Evolutionary conservation across 2,888 invertebrate genomes (phyloP).

Genomic region (Drosophila yooni): DNA sequence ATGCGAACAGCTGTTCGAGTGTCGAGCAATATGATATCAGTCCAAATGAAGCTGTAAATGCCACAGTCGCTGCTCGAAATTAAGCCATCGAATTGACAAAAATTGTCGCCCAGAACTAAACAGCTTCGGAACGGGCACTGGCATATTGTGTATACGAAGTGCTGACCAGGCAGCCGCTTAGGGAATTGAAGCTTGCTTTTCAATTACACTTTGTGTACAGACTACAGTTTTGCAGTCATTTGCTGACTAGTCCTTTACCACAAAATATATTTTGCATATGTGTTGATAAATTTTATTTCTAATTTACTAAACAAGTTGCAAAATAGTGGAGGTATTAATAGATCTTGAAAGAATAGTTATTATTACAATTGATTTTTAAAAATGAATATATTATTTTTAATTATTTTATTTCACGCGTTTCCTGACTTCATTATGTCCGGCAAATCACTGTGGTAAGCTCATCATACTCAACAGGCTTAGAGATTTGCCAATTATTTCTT

Average conservation of each 20-base stretch:
- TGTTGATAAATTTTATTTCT: background rate
- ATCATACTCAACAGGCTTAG: background rate
- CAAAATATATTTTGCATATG: background rate
- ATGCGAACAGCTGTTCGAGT: conserved; percentile 22
- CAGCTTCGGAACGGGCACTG: background rate
- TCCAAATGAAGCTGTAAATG: conserved; percentile 30
- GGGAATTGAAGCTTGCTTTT: background rate
- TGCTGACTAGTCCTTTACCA: background rate
- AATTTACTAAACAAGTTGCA: background rate
- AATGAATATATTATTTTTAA: background rate
- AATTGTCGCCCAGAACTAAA: conserved; percentile 10
- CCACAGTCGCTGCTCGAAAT: conserved; percentile 15
- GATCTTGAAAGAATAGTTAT: background rate
- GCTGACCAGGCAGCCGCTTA: background rate
- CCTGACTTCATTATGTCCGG: background rate
- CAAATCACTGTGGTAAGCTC: rapidly evolving
- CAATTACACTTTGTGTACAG: background rate
- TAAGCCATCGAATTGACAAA: conserved; percentile 24
- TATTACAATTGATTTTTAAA: background rate
- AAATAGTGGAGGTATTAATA: background rate
- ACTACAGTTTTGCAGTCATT: background rate
- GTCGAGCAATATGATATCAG: conserved; percentile 7
- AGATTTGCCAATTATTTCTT: background rate
- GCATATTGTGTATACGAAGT: background rate
- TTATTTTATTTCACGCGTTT: background rate